Evolutionary conservation across 2,113 vertebrate genomes (phyloP).

Genomic region (Piaya cayana): DNA sequence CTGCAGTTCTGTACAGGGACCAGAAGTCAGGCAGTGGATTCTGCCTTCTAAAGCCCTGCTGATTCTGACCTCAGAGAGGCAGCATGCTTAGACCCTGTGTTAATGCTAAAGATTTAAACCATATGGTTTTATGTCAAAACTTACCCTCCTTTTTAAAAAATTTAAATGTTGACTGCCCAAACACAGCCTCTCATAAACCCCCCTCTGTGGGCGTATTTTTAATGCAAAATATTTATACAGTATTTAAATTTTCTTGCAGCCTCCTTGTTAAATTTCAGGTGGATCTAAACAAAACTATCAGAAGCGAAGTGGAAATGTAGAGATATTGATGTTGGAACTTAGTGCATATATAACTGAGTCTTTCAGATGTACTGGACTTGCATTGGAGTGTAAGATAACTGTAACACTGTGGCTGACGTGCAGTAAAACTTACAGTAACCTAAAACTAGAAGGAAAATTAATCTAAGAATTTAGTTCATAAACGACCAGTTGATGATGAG

Average conservation of each 20-base stretch:
- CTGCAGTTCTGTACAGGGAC: not conserved
- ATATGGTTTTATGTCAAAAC: not conserved
- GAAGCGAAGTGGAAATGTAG: not conserved
- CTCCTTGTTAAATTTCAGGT: not conserved
- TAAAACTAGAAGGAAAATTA: not conserved
- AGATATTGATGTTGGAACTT: not conserved
- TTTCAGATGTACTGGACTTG: not conserved
- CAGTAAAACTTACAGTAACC: rapidly evolving
- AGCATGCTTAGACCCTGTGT: not conserved
- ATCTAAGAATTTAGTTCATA: not conserved
- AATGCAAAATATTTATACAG: not conserved
- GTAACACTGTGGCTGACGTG: not conserved
- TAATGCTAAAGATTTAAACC: not conserved
- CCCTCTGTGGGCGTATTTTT: not conserved
- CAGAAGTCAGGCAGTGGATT: not conserved
- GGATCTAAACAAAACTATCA: not conserved
- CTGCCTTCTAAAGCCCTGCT: not conserved
- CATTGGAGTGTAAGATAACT: not conserved
- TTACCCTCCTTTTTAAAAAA: not conserved
- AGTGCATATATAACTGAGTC: not conserved
- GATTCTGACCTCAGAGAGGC: not conserved
- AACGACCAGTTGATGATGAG: not conserved
- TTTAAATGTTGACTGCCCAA: not conserved
- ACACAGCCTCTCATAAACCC: not conserved
- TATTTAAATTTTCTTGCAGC: not conserved